These are phyloP conservation scores for Orycteropus afer DNA, from an alignment of 2,113 vertebrate genomes.

Conservation along the genomic window DNA sequence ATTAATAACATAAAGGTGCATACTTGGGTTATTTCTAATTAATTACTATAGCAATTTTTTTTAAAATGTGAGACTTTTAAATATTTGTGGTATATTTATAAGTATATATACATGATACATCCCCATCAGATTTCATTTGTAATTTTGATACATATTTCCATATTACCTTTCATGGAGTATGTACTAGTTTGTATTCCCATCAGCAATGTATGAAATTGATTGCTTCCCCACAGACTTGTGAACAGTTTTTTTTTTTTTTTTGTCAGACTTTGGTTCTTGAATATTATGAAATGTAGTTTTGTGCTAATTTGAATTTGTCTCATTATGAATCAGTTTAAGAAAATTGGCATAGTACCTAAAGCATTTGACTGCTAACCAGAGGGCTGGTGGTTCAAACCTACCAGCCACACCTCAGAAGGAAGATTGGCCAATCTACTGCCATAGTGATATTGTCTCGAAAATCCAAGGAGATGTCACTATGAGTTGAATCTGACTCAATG, in stretches of 20 bases:
- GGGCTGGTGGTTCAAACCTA: too few species aligned
- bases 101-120: neutral
- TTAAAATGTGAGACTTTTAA: neutral
- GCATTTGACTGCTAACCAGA: too few species aligned
- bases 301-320: neutral
- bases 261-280: neutral
- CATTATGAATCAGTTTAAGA: neutral
- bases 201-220: neutral
- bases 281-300: neutral
- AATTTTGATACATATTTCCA: neutral
- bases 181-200: neutral
- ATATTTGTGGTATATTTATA: neutral
- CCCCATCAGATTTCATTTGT: neutral
- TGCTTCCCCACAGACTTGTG: neutral
- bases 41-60: neutral
- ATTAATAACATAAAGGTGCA: neutral
- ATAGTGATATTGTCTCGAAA: too few species aligned
- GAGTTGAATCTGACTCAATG: too few species aligned
- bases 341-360: too few species aligned
- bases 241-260: neutral
- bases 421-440: too few species aligned
- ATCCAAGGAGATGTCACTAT: too few species aligned
- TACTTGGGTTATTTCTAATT: neutral
- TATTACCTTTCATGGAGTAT: neutral
- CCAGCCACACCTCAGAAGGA: too few species aligned